Percentiles rank a stretch among this genome's conserved stretches.
Conservation (phyloP, 2,797 vertebrate genomes). For the Ciconia nigra region DNA sequence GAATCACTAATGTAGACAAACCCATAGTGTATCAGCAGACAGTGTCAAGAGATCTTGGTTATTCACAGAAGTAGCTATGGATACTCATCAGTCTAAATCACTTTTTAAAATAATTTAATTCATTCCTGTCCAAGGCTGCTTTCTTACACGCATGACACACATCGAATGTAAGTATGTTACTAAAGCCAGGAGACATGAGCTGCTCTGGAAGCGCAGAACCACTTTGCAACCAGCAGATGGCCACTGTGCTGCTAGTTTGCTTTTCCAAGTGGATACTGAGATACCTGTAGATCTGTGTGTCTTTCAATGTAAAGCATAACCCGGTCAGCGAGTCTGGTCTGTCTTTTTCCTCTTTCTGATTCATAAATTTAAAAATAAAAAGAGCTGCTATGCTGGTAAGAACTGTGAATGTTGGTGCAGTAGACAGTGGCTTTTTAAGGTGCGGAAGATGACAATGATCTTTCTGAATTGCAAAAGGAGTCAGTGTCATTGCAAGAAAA, state of each 20-base stretch:
- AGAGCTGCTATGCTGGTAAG: neutral
- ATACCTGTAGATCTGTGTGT: neutral
- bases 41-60: neutral
- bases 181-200: neutral
- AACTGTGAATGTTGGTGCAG: neutral
- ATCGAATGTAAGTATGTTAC: neutral
- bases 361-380: neutral
- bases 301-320: neutral
- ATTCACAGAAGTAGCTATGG: neutral
- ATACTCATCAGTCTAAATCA: neutral
- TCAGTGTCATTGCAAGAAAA: neutral
- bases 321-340: neutral
- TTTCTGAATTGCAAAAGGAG: neutral
- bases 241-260: neutral
- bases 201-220: neutral
- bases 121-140: neutral
- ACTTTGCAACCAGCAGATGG: constrained; percentile 20
- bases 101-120: neutral
- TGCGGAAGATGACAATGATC: neutral
- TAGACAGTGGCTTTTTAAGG: neutral
- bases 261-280: neutral
- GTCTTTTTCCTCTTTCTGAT: neutral
- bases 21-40: neutral
- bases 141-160: neutral
- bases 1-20: neutral